Evolutionary conservation across 2,888 invertebrate genomes (phyloP), one percentile per base, ranked within the genome.

Genomic region (Norana najaformis): DNA sequence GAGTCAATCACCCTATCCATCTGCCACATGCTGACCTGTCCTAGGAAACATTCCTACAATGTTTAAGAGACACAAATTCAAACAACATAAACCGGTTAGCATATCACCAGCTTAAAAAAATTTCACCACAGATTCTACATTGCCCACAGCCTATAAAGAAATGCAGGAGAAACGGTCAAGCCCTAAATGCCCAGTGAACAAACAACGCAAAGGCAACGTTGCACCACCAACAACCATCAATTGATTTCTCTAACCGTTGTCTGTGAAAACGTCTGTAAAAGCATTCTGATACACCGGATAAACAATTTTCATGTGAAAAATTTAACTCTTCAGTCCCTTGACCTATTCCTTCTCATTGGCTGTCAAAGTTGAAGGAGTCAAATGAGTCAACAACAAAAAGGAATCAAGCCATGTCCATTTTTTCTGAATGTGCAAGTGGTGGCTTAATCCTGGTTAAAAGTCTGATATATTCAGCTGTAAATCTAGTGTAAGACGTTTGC

Each of bases 61-160:
- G n/a, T 69, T 53, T 69, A 69, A 30, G 69, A 69, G 30, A 69
- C 69, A 69, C 69, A 69, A 69, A 69, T 69, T 69, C 69, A 69
- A n/a, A 69, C 69, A 69, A 69, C 69, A n/a, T n/a, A 30, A 69
- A 69, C 69, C 69, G 69, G 69, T 69, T n/a, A 5, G 20, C 69
- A n/a, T 69, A 69, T 69, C 69, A 69, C 69, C 69, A 69, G 30
- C 69, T 69, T 69, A 30, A 69, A 69, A 69, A n/a, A 69, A 69
- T 69, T 69, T n/a, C n/a, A 69, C 69, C 69, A n/a, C 69, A 30
- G n/a, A 47, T 23, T 30, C 11, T 53, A n/a, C 69, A 1, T 8
- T 69, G 69, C 69, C 69, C 69, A 69, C n/a, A n/a, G 69, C 69
- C 69, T 69, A 69, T 69, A 69, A 69, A 69, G 69, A 69, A 69